phyloP scores from a whole-genome alignment of 2,797 vertebrate genomes.

The Syndactyla subalaris region DNA sequence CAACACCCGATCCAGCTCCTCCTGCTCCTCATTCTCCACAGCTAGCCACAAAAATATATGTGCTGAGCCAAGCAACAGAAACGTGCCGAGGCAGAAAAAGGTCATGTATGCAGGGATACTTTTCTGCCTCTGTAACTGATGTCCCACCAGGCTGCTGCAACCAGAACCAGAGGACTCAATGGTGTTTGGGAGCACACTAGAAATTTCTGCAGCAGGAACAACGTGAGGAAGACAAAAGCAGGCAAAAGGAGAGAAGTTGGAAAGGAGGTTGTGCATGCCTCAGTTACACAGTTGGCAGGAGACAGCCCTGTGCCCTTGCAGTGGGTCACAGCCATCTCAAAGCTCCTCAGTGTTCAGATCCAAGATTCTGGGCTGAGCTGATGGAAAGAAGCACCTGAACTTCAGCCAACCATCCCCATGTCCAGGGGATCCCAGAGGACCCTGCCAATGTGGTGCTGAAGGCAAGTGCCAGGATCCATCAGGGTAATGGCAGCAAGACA shows the following conservation, averaged over 20 bases:
- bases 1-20: not conserved
- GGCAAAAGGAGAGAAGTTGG: not conserved
- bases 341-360: not conserved
- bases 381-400: not conserved
- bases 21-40: not conserved
- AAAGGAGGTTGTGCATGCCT: fast-evolving
- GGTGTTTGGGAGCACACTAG: not conserved
- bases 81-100: not conserved
- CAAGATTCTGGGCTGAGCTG: not conserved
- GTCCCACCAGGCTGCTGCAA: not conserved
- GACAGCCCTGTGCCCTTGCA: not conserved
- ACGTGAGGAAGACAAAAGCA: not conserved
- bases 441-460: not conserved
- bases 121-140: not conserved
- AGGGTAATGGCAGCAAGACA: fast-evolving
- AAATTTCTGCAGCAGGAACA: not conserved
- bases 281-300: not conserved
- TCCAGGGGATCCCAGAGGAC: not conserved
- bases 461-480: not conserved
- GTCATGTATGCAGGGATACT: not conserved
- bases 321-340: not conserved
- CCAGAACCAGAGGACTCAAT: not conserved
- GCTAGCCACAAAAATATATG: not conserved
- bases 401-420: not conserved
- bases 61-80: not conserved